Percentiles rank a stretch among this genome's conserved stretches.
These are phyloP conservation scores for Lontra canadensis DNA, from an alignment of 2,113 vertebrate genomes.

Conservation along the genomic window DNA sequence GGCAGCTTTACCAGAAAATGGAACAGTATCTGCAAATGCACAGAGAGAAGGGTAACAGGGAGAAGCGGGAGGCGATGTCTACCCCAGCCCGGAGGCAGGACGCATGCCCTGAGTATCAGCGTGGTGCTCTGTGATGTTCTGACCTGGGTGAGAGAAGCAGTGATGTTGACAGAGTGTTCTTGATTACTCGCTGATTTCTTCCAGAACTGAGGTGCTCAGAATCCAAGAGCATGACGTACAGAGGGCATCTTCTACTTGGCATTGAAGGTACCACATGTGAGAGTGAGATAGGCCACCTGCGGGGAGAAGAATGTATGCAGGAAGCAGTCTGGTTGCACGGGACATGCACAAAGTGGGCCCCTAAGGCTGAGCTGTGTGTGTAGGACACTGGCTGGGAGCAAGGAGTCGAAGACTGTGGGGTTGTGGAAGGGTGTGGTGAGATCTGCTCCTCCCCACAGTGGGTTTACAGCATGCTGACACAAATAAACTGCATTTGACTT, in stretches of 20 bases:
- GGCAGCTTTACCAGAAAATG: not conserved
- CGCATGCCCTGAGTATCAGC: rapidly evolving
- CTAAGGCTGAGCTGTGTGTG: not conserved
- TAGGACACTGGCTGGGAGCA: conserved; percentile 27
- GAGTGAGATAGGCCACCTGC: not conserved
- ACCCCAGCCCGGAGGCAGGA: rapidly evolving
- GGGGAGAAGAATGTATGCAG: rapidly evolving
- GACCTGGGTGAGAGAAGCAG: not conserved
- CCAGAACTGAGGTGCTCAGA: rapidly evolving
- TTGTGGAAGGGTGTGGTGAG: not conserved
- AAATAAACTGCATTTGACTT: conserved; percentile 37
- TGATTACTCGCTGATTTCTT: too few relatives aligned
- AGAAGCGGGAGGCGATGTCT: rapidly evolving
- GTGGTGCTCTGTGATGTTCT: rapidly evolving
- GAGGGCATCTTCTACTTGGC: rapidly evolving
- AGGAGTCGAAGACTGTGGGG: conserved; percentile 10
- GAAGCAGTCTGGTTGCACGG: rapidly evolving
- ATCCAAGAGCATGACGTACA: not conserved
- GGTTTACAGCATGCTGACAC: not conserved
- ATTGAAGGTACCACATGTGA: rapidly evolving
- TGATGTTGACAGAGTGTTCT: rapidly evolving
- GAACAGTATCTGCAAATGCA: too few relatives aligned
- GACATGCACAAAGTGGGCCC: rapidly evolving
- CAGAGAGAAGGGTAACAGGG: too few relatives aligned
- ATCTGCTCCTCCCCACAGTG: not conserved